phyloP scores from a whole-genome alignment of 2,113 vertebrate genomes.

The Todiramphus chloris region DNA sequence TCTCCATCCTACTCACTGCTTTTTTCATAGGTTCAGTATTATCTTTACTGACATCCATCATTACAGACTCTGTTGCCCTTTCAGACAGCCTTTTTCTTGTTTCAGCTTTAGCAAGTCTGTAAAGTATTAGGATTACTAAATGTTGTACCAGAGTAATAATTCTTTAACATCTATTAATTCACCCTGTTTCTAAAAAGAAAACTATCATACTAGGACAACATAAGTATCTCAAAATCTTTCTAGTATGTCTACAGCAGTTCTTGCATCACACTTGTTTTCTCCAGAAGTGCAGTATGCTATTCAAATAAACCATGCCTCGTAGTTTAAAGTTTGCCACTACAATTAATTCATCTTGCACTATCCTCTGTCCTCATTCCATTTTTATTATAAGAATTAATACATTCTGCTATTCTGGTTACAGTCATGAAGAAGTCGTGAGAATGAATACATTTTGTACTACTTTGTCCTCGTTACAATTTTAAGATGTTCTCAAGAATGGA shows the following conservation, averaged over 20 bases:
- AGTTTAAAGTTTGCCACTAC: conserved; percentile 22
- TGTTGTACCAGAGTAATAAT: background rate
- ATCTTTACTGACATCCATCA: background rate
- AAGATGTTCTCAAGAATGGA: conserved; percentile 71
- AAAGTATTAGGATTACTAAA: background rate
- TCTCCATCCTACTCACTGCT: background rate
- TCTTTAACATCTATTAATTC: background rate
- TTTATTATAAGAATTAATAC: conserved; percentile 75
- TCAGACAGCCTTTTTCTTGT: background rate
- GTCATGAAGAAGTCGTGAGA: conserved; percentile 68
- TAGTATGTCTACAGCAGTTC: background rate
- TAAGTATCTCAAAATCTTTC: background rate
- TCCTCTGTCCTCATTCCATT: conserved; percentile 69
- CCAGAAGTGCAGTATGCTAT: background rate
- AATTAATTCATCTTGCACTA: conserved; percentile 58
- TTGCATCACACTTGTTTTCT: background rate
- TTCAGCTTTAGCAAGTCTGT: background rate
- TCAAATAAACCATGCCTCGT: conserved; percentile 7
- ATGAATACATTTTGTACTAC: conserved; percentile 72
- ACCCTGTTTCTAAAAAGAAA: background rate
- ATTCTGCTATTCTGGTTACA: conserved; percentile 73
- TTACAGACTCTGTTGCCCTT: background rate
- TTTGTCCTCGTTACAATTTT: conserved; percentile 74
- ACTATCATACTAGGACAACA: too few species aligned
- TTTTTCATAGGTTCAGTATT: background rate